Conservation (phyloP, 2,888 invertebrate genomes). For the Scaptodrosophila latifasciaeformis region DNA sequence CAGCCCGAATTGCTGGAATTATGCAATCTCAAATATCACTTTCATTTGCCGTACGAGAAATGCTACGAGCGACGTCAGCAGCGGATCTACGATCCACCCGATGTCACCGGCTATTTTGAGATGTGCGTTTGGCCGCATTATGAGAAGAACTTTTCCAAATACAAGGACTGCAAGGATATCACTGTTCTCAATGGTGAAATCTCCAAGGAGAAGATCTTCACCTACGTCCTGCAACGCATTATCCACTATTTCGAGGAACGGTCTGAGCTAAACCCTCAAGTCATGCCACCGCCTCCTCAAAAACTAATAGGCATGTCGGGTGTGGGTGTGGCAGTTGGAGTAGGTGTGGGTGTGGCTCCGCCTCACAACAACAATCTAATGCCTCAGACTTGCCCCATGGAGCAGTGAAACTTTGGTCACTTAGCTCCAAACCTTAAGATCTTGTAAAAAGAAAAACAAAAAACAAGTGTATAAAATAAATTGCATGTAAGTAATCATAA, state of each 20-base stretch:
- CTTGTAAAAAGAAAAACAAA: background rate
- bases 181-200: conserved; percentile 73
- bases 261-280: conserved; percentile 46
- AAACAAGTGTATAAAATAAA: background rate
- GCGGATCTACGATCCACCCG: conserved; percentile 89
- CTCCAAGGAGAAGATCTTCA: conserved; percentile 71
- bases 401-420: conserved; percentile 49
- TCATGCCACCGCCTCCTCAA: conserved; percentile 68
- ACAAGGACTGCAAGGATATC: conserved; percentile 71
- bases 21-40: conserved; percentile 84
- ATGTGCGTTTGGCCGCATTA: conserved; percentile 93
- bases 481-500: background rate
- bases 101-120: conserved; percentile 91
- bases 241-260: conserved; percentile 69
- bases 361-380: conserved; percentile 24
- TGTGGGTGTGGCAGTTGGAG: conserved; percentile 31
- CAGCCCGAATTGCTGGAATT: conserved; percentile 81
- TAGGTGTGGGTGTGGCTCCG: background rate
- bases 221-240: conserved; percentile 69
- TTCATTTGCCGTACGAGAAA: conserved; percentile 81
- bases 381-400: conserved; percentile 66
- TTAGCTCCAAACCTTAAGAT: background rate
- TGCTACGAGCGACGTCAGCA: conserved; percentile 79
- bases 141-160: conserved; percentile 77
- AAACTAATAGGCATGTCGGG: conserved; percentile 53